These are phyloP conservation scores for Acanthopagrus latus DNA, from an alignment of 2,797 vertebrate species.

Conservation along the genomic window DNA sequence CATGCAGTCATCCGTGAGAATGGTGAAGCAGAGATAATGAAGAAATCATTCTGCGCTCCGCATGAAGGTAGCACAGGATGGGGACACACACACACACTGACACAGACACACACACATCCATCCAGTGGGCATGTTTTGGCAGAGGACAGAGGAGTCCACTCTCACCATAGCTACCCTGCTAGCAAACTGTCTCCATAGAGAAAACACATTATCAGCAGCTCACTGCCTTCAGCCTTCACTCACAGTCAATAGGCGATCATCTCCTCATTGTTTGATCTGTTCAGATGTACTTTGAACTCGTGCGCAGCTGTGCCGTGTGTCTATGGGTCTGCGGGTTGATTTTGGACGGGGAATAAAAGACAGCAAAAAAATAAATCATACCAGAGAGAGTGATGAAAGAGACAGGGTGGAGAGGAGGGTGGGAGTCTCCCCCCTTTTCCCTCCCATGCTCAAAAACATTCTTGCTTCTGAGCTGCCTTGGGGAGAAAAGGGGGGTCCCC, in stretches of 20 bases:
- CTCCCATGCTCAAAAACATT: slow-evolving; percentile 74
- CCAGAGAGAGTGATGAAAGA: slow-evolving; percentile 74
- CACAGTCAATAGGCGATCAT: slow-evolving; percentile 58
- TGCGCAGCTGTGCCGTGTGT: slow-evolving; percentile 63
- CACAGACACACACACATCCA: slow-evolving; percentile 19
- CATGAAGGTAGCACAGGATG: slow-evolving; percentile 40
- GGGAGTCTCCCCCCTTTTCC: slow-evolving; percentile 48
- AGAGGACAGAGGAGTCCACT: slow-evolving; percentile 59
- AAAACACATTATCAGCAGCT: slow-evolving; percentile 59
- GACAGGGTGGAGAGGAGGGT: slow-evolving; percentile 48
- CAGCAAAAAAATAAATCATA: slow-evolving; percentile 49
- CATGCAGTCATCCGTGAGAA: slow-evolving; percentile 65
- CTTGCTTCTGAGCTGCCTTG: slow-evolving; percentile 68
- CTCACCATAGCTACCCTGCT: slow-evolving; percentile 63
- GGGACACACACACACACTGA: slow-evolving; percentile 32
- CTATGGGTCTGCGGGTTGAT: slow-evolving; percentile 62
- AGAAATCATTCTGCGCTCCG: slow-evolving; percentile 53
- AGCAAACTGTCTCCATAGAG: slow-evolving; percentile 65
- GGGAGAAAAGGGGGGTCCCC: slow-evolving; percentile 74
- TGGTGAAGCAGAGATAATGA: slow-evolving; percentile 55
- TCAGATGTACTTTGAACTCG: slow-evolving; percentile 68
- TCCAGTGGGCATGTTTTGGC: slow-evolving; percentile 58
- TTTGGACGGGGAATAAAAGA: slow-evolving; percentile 69
- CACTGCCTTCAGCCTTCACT: slow-evolving; percentile 55
- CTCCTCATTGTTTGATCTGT: slow-evolving; percentile 58